Evolutionary conservation across 2,797 vertebrate species (phyloP), one percentile per base, ranked within the genome.

Genomic region (Poeciliopsis presidionis): DNA sequence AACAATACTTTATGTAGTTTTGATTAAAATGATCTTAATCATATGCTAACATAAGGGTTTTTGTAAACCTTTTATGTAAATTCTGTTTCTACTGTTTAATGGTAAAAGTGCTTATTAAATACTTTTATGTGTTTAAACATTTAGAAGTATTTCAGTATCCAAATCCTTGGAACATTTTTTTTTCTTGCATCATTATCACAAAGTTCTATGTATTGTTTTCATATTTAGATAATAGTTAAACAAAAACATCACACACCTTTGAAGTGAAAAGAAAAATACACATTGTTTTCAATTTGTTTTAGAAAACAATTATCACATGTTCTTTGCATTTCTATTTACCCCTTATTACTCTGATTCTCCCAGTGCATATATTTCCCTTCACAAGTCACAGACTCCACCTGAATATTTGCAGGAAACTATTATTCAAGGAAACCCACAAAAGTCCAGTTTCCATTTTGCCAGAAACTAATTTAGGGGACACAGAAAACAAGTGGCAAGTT

Each of bases 1-100:
- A 78, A 72, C 80, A 67, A 77, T 79, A 73, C 28, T 75, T 70
- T 16, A 47, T 49, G 59, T 69, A 28, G 11, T n/a, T 55, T 53
- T 45, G n/a, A 83, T 77, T 39, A 55, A 43, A 30, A 81, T 78
- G 43, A 79, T n/a, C 74, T 28, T 77, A 57, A 41, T 63, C 6
- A 25, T 22, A 14, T 65, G 18, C 41, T 33, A 53, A 82, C 9
- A 51, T 20, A 33, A 57, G 45, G 33, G 14, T 36, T 39, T 53
- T 39, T 59, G 72, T 55, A 3, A 53, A 14, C 43, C 30, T 47
- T 45, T 46, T 25, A n/a, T 72, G 30, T 46, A 72, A 5, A 20
- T 72, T 45, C 20, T 55, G 1, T 46, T 30, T 70, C 2, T 63
- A 18, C 0, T n/a, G 12, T 7, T 78, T 30, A 47, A 25, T 74